These are phyloP conservation scores for Heptranchias perlo DNA, from an alignment of 2,113 vertebrate genomes.

Conservation along the genomic window DNA sequence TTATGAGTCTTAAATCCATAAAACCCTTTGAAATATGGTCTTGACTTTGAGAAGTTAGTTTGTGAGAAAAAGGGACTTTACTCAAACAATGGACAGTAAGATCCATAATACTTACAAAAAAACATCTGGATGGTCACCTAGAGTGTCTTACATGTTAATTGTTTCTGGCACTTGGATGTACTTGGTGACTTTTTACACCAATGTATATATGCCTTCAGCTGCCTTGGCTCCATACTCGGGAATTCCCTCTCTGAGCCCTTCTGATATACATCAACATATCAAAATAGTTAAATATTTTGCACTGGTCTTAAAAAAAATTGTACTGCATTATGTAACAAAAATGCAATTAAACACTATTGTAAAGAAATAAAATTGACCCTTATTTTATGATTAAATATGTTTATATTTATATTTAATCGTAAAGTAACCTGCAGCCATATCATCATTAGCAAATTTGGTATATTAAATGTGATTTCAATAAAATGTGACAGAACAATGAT, in stretches of 20 bases:
- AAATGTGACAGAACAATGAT: too few relatives aligned
- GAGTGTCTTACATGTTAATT: too few relatives aligned
- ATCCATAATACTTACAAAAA: not conserved
- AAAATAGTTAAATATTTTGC: not conserved
- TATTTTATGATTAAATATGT: not conserved
- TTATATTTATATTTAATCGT: not conserved
- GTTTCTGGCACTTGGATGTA: too few relatives aligned
- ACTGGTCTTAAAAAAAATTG: not conserved
- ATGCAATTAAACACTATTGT: not conserved
- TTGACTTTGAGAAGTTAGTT: not conserved
- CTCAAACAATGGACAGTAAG: not conserved
- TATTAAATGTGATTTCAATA: too few relatives aligned
- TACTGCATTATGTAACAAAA: not conserved
- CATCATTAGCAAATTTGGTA: too few relatives aligned
- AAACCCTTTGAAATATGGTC: not conserved
- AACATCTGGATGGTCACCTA: not conserved
- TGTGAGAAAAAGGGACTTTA: not conserved
- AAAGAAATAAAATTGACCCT: not conserved
- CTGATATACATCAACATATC: not conserved
- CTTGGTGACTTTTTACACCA: too few relatives aligned
- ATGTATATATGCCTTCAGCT: too few relatives aligned
- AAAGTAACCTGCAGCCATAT: too few relatives aligned
- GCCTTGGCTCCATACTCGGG: not conserved
- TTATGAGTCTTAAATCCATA: not conserved
- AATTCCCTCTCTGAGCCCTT: not conserved